Evolutionary conservation across 2,113 vertebrate genomes (phyloP).

Genomic region (Eurystomus gularis): DNA sequence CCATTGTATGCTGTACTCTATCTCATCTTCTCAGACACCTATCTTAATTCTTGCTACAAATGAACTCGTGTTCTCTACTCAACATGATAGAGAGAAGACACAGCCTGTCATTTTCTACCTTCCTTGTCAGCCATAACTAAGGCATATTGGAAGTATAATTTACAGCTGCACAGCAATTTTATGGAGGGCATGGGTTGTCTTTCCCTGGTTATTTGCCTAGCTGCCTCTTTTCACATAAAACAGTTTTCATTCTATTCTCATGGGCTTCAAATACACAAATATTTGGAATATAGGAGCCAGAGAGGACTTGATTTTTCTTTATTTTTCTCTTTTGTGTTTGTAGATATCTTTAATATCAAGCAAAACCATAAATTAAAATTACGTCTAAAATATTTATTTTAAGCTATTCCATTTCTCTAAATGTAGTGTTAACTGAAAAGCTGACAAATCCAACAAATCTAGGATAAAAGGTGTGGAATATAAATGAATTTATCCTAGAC

Average conservation of each 20-base stretch:
- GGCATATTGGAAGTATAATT: neutral
- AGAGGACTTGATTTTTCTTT: fast-evolving
- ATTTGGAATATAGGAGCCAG: neutral
- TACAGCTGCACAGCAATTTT: neutral
- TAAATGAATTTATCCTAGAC: neutral
- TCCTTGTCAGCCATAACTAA: neutral
- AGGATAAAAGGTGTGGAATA: neutral
- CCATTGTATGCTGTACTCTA: neutral
- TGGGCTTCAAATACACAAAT: neutral
- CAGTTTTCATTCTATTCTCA: neutral
- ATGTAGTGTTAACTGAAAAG: neutral
- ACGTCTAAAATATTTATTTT: neutral
- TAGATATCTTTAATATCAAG: neutral
- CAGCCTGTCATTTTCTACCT: neutral
- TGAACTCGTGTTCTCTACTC: neutral
- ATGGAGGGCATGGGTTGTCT: neutral
- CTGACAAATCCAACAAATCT: neutral
- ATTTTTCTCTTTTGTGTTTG: neutral
- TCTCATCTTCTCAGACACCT: neutral
- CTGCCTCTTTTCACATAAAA: neutral
- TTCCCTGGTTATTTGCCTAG: neutral
- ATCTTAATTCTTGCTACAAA: neutral
- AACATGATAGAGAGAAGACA: neutral
- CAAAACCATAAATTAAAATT: neutral
- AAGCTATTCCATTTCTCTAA: neutral